A percentile compares a stretch with the other conserved stretches of the same genome.
Conservation (phyloP, 2,888 invertebrate species). For the Isotomurus palustris region DNA sequence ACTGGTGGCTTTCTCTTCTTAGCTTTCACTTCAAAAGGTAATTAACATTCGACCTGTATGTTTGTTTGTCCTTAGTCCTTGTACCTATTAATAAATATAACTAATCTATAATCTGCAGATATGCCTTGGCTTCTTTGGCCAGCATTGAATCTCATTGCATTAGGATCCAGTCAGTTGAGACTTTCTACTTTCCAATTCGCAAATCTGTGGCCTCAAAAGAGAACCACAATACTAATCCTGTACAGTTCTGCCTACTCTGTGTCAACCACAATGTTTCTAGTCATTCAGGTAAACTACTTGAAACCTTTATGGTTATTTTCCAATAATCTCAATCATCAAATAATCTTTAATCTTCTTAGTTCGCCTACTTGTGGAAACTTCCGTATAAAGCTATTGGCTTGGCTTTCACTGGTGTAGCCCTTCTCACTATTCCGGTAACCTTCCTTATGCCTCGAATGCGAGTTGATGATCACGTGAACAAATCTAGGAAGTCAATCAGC, state of each 20-base stretch:
- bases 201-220: conserved; percentile 34
- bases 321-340: no score
- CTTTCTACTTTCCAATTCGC: conserved; percentile 39
- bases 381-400: conserved; percentile 24
- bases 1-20: conserved; percentile 34
- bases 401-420: conserved; percentile 17
- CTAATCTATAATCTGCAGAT: conserved; percentile 16
- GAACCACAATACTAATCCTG: conserved; percentile 34
- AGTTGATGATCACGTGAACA: conserved; percentile 20
- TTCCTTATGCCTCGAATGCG: conserved; percentile 37
- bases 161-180: conserved; percentile 40
- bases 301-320: no score
- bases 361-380: conserved; percentile 26
- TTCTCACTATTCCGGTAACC: conserved; percentile 34
- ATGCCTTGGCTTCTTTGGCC: conserved; percentile 38
- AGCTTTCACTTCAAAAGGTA: conserved; percentile 37
- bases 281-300: conserved; percentile 33
- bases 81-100: neutral
- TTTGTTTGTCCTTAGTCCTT: neutral
- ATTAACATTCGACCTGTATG: neutral
- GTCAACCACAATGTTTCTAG: conserved; percentile 38
- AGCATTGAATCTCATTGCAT: conserved; percentile 35
- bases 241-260: conserved; percentile 43
- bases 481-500: neutral
- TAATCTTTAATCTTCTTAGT: conserved; percentile 24